phyloP scores from a whole-genome alignment of 2,113 vertebrate species.

The Gasterosteus aculeatus region DNA sequence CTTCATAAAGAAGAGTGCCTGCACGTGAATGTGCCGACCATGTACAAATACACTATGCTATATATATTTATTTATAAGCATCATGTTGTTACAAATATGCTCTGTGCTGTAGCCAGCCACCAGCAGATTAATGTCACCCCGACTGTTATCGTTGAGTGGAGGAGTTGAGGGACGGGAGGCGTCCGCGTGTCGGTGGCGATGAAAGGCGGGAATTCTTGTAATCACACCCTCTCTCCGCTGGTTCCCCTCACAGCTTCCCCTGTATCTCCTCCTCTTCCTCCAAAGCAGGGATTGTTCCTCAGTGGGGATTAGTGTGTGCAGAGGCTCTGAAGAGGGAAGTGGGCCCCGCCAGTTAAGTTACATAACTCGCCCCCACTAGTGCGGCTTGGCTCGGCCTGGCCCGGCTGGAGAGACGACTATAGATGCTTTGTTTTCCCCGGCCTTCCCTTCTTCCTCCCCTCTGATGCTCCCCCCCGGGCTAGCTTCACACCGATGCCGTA shows the following conservation, averaged over 20 bases:
- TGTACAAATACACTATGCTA: not conserved
- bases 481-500: conserved; percentile 76
- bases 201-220: conserved; percentile 69
- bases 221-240: conserved; percentile 54
- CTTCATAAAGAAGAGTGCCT: not conserved
- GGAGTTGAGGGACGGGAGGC: conserved; percentile 32
- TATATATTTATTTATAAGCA: not conserved
- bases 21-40: not conserved
- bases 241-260: conserved; percentile 53
- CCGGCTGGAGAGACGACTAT: conserved; percentile 83
- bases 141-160: conserved; percentile 45
- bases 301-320: conserved; percentile 79
- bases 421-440: conserved; percentile 81
- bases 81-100: not conserved
- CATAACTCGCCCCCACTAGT: conserved; percentile 81
- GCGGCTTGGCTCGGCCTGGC: conserved; percentile 65
- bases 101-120: conserved; percentile 10
- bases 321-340: conserved; percentile 76
- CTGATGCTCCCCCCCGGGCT: conserved; percentile 60
- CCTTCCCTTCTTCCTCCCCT: conserved; percentile 73
- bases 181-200: conserved; percentile 53
- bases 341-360: conserved; percentile 83
- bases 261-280: conserved; percentile 55
- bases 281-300: conserved; percentile 72
- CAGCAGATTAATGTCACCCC: conserved; percentile 38